These are phyloP conservation scores for Crax fasciolata DNA, from an alignment of 2,797 vertebrate species.

Conservation along the genomic window DNA sequence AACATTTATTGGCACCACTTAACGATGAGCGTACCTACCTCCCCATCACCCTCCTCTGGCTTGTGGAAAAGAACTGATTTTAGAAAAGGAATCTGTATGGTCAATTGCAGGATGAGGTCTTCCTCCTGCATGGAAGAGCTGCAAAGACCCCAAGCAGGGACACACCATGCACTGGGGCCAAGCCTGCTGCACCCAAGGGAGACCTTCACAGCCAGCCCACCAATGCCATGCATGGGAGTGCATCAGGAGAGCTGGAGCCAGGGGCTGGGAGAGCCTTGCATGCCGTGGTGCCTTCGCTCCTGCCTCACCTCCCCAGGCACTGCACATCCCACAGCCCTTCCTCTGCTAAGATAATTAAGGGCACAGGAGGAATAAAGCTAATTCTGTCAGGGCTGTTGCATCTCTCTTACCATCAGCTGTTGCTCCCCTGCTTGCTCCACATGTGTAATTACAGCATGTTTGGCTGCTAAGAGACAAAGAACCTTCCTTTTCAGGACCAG, in stretches of 20 bases:
- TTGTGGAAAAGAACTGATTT: neutral
- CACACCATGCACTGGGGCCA: neutral
- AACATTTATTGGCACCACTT: neutral
- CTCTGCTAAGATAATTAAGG: conserved; percentile 39
- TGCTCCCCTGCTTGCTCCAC: neutral
- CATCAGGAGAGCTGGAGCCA: neutral
- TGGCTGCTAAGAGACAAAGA: neutral
- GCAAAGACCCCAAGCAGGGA: neutral
- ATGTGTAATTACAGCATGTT: conserved; percentile 25
- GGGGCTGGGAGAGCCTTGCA: neutral
- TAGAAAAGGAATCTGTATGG: neutral
- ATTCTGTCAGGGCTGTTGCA: conserved; percentile 12
- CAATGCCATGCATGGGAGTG: neutral
- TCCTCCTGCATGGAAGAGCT: neutral
- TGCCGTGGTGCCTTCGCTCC: neutral
- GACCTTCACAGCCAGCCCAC: neutral
- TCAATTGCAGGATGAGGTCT: neutral
- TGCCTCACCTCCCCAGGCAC: neutral
- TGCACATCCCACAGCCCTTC: conserved; percentile 1
- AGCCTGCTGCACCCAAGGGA: neutral
- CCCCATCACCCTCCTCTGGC: neutral
- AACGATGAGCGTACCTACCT: neutral
- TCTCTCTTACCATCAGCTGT: conserved; percentile 4
- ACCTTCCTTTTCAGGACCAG: neutral
- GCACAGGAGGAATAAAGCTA: conserved; percentile 49